A percentile compares a stretch with the other conserved stretches of the same genome.
Conservation (phyloP, 1,140 invertebrate genomes). For the Reticulitermes speratus region DNA sequence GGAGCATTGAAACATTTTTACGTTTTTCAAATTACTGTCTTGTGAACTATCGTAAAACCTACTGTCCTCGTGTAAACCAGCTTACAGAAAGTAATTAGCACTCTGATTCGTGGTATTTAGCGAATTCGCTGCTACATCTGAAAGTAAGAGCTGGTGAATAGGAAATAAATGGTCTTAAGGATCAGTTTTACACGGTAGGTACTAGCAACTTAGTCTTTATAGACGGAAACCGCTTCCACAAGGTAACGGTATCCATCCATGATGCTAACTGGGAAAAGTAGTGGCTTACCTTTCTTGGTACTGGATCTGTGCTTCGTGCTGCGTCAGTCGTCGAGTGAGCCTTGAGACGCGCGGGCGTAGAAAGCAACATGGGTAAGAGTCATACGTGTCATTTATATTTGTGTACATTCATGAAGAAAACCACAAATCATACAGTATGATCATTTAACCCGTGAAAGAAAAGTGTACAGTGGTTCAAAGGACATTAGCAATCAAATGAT, state of each 20-base stretch:
- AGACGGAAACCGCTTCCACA: neutral
- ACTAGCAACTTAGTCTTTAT: neutral
- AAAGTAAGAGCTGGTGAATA: neutral
- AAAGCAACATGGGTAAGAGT: neutral
- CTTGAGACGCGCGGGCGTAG: neutral
- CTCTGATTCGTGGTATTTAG: too few relatives aligned
- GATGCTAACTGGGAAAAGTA: neutral
- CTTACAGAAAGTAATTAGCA: too few relatives aligned
- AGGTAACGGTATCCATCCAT: neutral
- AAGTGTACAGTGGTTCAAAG: too few relatives aligned
- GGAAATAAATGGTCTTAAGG: neutral
- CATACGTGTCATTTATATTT: neutral
- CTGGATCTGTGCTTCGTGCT: neutral
- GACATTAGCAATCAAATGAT: too few relatives aligned
- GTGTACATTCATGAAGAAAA: neutral
- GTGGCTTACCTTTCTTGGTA: neutral
- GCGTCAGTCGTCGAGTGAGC: neutral
- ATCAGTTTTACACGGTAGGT: neutral
- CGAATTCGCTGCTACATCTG: neutral
- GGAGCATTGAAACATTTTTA: too few relatives aligned
- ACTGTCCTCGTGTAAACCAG: too few relatives aligned
- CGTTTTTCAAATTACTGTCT: too few relatives aligned
- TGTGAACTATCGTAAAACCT: too few relatives aligned
- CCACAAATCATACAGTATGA: too few relatives aligned
- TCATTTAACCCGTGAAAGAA: too few relatives aligned